A percentile compares a stretch with the other conserved stretches of the same genome.
Conservation (phyloP, 2,797 vertebrate species). For the Benthosema pterotum region DNA sequence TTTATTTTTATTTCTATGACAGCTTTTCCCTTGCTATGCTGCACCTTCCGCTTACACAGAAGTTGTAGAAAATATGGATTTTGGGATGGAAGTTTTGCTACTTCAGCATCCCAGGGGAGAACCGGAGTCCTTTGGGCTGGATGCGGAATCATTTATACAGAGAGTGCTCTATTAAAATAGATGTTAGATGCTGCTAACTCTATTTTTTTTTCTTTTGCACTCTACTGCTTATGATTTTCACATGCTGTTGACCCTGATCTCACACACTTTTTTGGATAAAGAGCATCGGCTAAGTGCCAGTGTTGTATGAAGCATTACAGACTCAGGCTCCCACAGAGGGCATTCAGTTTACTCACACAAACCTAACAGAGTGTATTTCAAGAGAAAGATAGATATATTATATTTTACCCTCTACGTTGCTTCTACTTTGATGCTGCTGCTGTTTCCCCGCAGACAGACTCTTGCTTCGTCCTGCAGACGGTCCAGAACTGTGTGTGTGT, state of each 20-base stretch:
- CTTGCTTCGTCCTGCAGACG: too few species aligned
- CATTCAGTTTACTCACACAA: conserved; percentile 39
- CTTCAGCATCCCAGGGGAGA: conserved; percentile 8
- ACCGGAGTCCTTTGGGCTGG: conserved; percentile 4
- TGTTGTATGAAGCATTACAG: conserved; percentile 38
- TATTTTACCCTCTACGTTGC: too few species aligned
- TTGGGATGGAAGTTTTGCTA: conserved; percentile 16
- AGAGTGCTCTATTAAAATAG: conserved; percentile 1
- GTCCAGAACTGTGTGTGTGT: too few species aligned
- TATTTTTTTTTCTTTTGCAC: too few species aligned
- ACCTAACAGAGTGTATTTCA: background rate
- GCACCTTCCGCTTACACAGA: too few species aligned
- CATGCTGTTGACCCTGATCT: too few species aligned
- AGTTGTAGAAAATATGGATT: conserved; percentile 24
- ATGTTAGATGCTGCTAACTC: too few species aligned
- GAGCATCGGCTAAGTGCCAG: background rate
- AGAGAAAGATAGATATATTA: too few species aligned
- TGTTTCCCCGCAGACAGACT: too few species aligned
- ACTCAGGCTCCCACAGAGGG: conserved; percentile 45
- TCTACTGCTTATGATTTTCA: too few species aligned
- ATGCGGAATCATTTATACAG: conserved; percentile 33
- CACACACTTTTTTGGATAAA: too few species aligned
- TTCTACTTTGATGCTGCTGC: too few species aligned
- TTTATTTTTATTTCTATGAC: conserved; percentile 46
- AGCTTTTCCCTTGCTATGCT: conserved; percentile 3